Evolutionary conservation across 2,113 vertebrate genomes (phyloP).

Genomic region (Melierax canorus): DNA sequence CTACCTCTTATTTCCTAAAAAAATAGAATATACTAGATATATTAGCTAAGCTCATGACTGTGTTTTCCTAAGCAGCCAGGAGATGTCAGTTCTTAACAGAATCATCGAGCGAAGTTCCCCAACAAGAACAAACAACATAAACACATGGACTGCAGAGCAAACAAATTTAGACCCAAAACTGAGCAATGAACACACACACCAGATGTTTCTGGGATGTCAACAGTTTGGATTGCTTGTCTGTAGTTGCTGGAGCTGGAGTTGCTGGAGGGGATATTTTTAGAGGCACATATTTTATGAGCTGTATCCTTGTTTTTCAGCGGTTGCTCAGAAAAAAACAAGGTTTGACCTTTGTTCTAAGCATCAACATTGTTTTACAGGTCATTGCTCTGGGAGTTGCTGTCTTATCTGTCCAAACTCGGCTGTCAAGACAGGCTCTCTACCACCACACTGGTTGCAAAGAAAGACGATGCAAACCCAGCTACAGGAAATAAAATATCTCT

Average conservation of each 20-base stretch:
- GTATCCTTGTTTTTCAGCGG: slow-evolving; percentile 16
- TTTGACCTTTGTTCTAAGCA: slow-evolving; percentile 3
- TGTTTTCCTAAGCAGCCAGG: slow-evolving; percentile 48
- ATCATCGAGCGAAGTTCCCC: neutral
- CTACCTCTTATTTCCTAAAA: neutral
- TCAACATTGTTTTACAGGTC: neutral
- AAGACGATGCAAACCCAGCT: neutral
- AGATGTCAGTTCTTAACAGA: slow-evolving; percentile 56
- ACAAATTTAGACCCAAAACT: slow-evolving; percentile 29
- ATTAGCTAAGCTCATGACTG: neutral
- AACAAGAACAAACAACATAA: neutral
- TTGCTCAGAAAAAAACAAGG: neutral
- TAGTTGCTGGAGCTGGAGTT: slow-evolving; percentile 6
- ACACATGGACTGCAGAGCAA: slow-evolving; percentile 26
- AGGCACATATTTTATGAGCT: slow-evolving; percentile 12
- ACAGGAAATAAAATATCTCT: neutral
- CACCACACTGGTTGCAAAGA: neutral
- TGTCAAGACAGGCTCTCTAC: neutral
- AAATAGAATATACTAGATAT: neutral
- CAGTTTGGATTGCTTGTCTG: slow-evolving; percentile 16
- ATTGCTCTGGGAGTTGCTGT: neutral
- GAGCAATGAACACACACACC: slow-evolving; percentile 15
- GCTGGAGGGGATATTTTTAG: slow-evolving; percentile 44
- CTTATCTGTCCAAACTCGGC: neutral
- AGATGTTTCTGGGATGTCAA: slow-evolving; percentile 53